Evolutionary conservation across 2,888 invertebrate species (phyloP).

Genomic region (Mactromeris polynyma): DNA sequence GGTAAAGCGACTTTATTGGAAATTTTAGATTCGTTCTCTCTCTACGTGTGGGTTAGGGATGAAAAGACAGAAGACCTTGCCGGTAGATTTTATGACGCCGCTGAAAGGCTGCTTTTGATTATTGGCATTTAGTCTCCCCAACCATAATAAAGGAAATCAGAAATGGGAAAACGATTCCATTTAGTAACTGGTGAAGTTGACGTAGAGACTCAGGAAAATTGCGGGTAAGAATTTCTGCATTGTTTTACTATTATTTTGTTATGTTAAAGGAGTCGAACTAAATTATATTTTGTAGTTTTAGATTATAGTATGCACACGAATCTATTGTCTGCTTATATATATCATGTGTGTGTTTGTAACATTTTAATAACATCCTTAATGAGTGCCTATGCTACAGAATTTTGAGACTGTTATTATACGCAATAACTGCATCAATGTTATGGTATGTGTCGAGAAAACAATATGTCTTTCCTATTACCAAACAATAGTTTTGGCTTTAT

Average conservation of each 20-base stretch:
- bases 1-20: conserved; percentile 24
- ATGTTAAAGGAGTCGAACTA: neutral
- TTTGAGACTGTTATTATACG: too few relatives aligned
- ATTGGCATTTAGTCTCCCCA: conserved; percentile 2
- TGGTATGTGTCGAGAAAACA: too few relatives aligned
- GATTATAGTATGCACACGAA: too few relatives aligned
- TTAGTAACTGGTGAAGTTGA: neutral
- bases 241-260: neutral
- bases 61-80: neutral
- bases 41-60: neutral
- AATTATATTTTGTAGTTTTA: too few relatives aligned
- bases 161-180: neutral
- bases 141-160: neutral
- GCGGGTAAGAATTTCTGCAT: neutral
- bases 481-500: too few relatives aligned
- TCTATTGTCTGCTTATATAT: too few relatives aligned
- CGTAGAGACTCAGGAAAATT: neutral
- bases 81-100: neutral
- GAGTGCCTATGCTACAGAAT: too few relatives aligned
- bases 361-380: too few relatives aligned
- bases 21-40: conserved; percentile 17
- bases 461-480: too few relatives aligned
- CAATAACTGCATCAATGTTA: too few relatives aligned
- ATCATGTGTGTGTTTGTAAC: too few relatives aligned
- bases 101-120: neutral